Evolutionary conservation across 1,140 invertebrate genomes (phyloP).

Genomic region (Anagrus nilaparvatae): DNA sequence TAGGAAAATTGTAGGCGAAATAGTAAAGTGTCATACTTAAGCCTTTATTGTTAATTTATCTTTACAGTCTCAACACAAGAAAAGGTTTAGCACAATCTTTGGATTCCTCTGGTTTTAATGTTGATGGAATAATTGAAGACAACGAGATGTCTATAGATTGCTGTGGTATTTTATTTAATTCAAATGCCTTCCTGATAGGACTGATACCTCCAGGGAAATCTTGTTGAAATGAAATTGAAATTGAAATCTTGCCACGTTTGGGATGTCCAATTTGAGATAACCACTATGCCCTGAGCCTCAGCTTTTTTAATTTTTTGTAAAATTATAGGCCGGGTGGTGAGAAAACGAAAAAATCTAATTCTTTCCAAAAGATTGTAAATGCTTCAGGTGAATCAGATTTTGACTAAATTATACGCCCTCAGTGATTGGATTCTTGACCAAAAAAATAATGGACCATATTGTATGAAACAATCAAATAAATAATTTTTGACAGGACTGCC

Average conservation of each 20-base stretch:
- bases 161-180: conserved; percentile 1
- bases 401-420: too few species aligned
- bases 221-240: conserved; percentile 1
- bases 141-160: conserved; percentile 1
- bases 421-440: too few species aligned
- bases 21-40: too few species aligned
- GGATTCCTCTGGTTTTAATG: conserved; percentile 12
- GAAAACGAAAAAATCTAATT: too few species aligned
- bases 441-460: too few species aligned
- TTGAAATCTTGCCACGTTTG: neutral
- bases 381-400: too few species aligned
- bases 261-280: conserved; percentile 1
- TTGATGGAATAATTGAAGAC: conserved; percentile 3
- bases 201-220: conserved; percentile 3
- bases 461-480: too few species aligned
- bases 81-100: conserved; percentile 9
- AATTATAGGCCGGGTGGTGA: too few species aligned
- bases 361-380: too few species aligned
- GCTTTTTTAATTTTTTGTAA: too few species aligned
- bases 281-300: neutral
- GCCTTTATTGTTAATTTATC: neutral
- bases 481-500: too few species aligned
- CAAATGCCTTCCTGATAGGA: conserved; percentile 6
- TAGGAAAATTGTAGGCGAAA: too few species aligned
- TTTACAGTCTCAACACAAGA: neutral